Conservation (phyloP, 1,140 invertebrate genomes). For the Drosophila murphyi region DNA sequence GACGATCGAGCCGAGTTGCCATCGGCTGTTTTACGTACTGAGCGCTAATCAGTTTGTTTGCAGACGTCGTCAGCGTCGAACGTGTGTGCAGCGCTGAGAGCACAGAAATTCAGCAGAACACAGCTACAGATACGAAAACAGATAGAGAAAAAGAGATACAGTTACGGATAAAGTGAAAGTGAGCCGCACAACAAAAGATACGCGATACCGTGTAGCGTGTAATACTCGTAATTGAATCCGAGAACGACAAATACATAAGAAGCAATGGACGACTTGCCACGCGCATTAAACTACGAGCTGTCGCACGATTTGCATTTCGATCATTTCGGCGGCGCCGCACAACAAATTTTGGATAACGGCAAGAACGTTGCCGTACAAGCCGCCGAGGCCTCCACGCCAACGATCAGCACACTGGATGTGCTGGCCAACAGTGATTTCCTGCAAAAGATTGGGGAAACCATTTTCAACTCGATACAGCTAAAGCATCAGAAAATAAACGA, state of each 20-base stretch:
- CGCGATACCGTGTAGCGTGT: slow-evolving; percentile 10
- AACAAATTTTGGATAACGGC: slow-evolving; percentile 68
- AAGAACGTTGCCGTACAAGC: slow-evolving; percentile 35
- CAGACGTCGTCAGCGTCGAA: slow-evolving; percentile 57
- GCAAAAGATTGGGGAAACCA: slow-evolving; percentile 69
- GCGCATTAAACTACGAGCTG: slow-evolving; percentile 77
- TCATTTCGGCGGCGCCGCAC: slow-evolving; percentile 63
- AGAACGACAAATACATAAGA: slow-evolving; percentile 10
- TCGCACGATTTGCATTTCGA: slow-evolving; percentile 78
- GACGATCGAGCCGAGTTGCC: slow-evolving; percentile 42
- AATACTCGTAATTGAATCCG: slow-evolving; percentile 34
- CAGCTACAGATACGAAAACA: slow-evolving; percentile 42
- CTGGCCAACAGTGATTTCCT: slow-evolving; percentile 70
- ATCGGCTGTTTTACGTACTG: slow-evolving; percentile 29
- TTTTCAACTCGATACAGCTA: slow-evolving; percentile 75
- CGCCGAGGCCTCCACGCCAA: slow-evolving; percentile 66
- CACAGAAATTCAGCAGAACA: slow-evolving; percentile 17
- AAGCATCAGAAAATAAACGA: slow-evolving; percentile 59
- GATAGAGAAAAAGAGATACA: slow-evolving; percentile 29
- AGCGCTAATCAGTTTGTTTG: slow-evolving; percentile 74
- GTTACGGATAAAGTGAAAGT: slow-evolving; percentile 65
- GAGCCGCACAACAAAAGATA: slow-evolving; percentile 46
- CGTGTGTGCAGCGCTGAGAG: slow-evolving; percentile 50
- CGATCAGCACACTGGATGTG: slow-evolving; percentile 55
- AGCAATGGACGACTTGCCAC: slow-evolving; percentile 70